Base-by-base conservation (phyloP, 2,113 vertebrate species). In the Pagrus major region DNA sequence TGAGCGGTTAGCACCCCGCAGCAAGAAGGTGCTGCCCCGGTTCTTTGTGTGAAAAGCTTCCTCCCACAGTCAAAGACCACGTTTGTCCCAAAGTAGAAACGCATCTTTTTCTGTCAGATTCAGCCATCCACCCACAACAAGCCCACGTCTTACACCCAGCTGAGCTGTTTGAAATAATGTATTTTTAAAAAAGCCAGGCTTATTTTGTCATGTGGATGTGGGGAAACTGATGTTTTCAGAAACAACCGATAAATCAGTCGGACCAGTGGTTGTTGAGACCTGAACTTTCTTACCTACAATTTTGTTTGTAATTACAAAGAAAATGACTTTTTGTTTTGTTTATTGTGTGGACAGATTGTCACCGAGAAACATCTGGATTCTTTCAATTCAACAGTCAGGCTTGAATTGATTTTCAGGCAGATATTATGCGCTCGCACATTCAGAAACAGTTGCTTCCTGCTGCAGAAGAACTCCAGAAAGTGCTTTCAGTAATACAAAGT, bases 71-170 rank as follows among this genome's bases (percentile, higher is more conserved):
- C 46, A 61, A 27, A 69, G 4, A 60, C 35, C 66, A 33, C 2
- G 9, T 23, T 8, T 29, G 47, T 52, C 60, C 56, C 12, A 49
- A 73, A 71, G 59, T 64, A 78, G 46, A 44, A 54, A 51, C 10
- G 18, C 39, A 61, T 76, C 4, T 61, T 71, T 77, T 46, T 44
- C 25, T 63, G 73, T 63, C 46, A 4, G 11, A 56, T 76, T 69
- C 49, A 18, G 64, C 29, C 52, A 31, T 58, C 64, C 27, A 9
- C 35, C 64, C 67, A 56, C 61, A 33, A 10, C 3, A 4, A 67
- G n/a, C 54, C 49, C 71, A 74, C 42, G 42, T 63, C 67, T 68
- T 73, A 23, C 76, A 68, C 76, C 71, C 49, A 78, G n/a, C 61
- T 20, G 52, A 58, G 82, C 44, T 78, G 55, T 73, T 64, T 65